Conservation (phyloP, 2,888 invertebrate genomes). For the Nemotelus pantherinus region DNA sequence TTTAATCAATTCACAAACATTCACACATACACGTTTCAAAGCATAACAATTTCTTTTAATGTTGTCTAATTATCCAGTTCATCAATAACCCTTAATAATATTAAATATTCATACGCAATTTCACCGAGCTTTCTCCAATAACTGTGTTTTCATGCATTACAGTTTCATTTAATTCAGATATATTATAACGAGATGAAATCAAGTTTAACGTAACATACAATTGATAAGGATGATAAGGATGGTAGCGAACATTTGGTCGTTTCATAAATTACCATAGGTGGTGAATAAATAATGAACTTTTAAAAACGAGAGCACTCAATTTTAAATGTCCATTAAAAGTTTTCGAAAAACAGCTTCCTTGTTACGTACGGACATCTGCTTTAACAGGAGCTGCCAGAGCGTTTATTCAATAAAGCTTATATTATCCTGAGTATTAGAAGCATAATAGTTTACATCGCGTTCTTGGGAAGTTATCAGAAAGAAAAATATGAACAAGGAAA, state of each 20-base stretch:
- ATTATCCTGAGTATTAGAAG: background rate
- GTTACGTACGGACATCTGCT: slow-evolving; percentile 7
- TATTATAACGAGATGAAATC: too few relatives aligned
- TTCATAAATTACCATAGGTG: slow-evolving; percentile 22
- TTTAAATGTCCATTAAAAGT: slow-evolving; percentile 33
- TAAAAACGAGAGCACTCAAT: slow-evolving; percentile 7
- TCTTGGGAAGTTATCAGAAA: slow-evolving; percentile 2
- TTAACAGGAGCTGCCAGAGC: slow-evolving; percentile 20
- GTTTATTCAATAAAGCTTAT: background rate
- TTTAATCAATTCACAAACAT: too few relatives aligned
- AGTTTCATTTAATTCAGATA: too few relatives aligned
- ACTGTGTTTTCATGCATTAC: too few relatives aligned
- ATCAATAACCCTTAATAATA: too few relatives aligned
- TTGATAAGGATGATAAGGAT: too few relatives aligned
- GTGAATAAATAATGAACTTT: slow-evolving; percentile 21
- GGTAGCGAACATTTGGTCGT: background rate
- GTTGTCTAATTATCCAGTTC: too few relatives aligned
- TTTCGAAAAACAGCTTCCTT: slow-evolving; percentile 31
- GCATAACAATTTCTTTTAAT: too few relatives aligned
- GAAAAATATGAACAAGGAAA: background rate
- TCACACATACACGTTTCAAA: too few relatives aligned
- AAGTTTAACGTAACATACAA: too few relatives aligned
- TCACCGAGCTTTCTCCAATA: too few relatives aligned
- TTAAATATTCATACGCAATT: too few relatives aligned
- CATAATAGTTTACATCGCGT: slow-evolving; percentile 21